phyloP scores from a whole-genome alignment of 1,140 invertebrate species.

The Hydropsyche tenuis region DNA sequence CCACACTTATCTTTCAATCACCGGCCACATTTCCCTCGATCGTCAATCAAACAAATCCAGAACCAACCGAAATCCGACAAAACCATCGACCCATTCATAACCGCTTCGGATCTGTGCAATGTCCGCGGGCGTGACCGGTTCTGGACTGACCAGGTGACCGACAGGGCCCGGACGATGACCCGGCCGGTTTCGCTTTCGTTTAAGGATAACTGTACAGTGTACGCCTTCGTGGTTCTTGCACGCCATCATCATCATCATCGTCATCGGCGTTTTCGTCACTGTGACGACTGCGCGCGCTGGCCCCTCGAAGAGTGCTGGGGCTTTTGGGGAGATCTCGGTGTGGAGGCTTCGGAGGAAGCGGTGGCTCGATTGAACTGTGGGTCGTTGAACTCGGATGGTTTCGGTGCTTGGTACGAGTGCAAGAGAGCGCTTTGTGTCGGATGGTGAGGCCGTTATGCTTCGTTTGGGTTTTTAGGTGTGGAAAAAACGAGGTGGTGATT shows the following conservation, averaged over 20 bases:
- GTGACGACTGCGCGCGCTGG: not conserved
- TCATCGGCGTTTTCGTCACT: not conserved
- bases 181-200: conserved; percentile 48
- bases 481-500: no score
- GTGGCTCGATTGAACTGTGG: not conserved
- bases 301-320: no score
- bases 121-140: conserved; percentile 32
- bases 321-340: no score
- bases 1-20: no score
- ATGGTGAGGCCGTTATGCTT: not conserved
- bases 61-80: not conserved
- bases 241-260: conserved; percentile 3
- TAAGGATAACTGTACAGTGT: conserved; percentile 46
- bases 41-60: not conserved
- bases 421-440: not conserved
- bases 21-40: no score
- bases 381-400: conserved; percentile 1
- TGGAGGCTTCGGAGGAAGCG: not conserved
- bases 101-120: conserved; percentile 20
- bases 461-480: no score
- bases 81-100: not conserved
- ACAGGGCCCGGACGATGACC: conserved; percentile 40
- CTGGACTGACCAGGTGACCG: conserved; percentile 46
- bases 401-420: not conserved
- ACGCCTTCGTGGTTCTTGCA: conserved; percentile 14